These are phyloP conservation scores for Tachina lurida DNA, from an alignment of 2,888 invertebrate genomes.

Conservation along the genomic window DNA sequence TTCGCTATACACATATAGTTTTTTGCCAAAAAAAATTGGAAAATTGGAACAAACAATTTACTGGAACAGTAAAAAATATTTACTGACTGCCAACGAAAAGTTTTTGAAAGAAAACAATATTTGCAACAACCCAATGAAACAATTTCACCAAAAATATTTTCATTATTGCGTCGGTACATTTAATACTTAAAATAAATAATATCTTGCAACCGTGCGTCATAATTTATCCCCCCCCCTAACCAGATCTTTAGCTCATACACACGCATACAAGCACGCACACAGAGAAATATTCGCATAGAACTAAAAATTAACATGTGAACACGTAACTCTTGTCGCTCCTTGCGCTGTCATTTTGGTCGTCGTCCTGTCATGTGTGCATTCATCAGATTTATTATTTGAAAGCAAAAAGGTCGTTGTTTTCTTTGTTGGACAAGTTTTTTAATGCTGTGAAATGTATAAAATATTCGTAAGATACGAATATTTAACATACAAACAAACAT, in stretches of 20 bases:
- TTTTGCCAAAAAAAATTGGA: too few species aligned
- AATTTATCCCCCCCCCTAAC: conserved; percentile 39
- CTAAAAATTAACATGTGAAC: conserved; percentile 23
- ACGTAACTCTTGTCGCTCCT: conserved; percentile 26
- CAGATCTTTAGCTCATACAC: not conserved
- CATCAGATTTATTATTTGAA: conserved; percentile 68
- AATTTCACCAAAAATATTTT: not conserved
- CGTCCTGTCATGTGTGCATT: conserved; percentile 63
- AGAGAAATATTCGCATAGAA: conserved; percentile 45
- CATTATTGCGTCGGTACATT: conserved; percentile 27
- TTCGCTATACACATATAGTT: too few species aligned
- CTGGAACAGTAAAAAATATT: too few species aligned
- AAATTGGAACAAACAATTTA: too few species aligned
- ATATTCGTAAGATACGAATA: not conserved
- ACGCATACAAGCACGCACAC: not conserved
- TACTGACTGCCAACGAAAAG: not conserved
- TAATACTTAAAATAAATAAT: conserved; percentile 56
- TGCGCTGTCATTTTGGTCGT: conserved; percentile 13
- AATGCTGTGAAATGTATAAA: conserved; percentile 26
- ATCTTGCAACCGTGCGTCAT: conserved; percentile 67
- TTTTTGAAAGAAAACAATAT: not conserved
- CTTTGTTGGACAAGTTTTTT: conserved; percentile 39
- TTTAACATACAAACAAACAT: conserved; percentile 8
- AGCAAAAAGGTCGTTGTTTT: conserved; percentile 47
- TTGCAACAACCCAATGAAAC: not conserved